Evolutionary conservation across 53 echinoderm and acorn worm genomes (phyloP), one percentile per base, ranked within the genome.

Genomic region (Henricia sp.): DNA sequence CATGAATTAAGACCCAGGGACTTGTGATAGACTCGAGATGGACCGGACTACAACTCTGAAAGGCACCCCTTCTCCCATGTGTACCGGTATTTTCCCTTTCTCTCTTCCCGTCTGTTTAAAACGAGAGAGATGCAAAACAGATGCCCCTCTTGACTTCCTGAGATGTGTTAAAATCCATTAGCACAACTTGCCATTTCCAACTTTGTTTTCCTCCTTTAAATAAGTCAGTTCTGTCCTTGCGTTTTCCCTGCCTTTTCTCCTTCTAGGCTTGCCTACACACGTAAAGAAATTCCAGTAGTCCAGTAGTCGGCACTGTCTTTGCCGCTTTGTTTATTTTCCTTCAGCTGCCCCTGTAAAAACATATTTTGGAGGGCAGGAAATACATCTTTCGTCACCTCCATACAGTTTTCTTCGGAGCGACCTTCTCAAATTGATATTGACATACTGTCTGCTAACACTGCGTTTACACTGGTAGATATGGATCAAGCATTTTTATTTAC

Each of bases 301-400:
- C 32, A 27, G 1, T 58, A 12, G 42, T 39, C 39, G n/a, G 19
- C 17, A 20, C 4, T 28, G 44, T 28, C 1, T 51, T 19, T 35
- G 51, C 50, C 4, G 55, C 20, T 24, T 74, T 55, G 74, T 74
- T 74, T 74, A 55, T 74, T 74, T 74, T 74, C 55, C 19, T 74
- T 74, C 38, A 8, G 38, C 39, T 24, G 24, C 26, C 24, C 50
- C 37, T 74, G 27, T 74, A 55, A 74, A 53, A 74, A 74, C 55
- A 55, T 24, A 74, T 74, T 54, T 55, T 55, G 56, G 74, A 21
- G 37, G 14, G 55, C 55, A 74, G 74, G 74, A 74, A 74, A 74
- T 55, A 27, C 55, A 55, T 74, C 74, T 74, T 27, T 74, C 74
- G 55, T 3, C 74, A 53, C 54, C 32, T 55, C 55, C 26, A 74